Evolutionary conservation across 2,888 invertebrate species (phyloP), one percentile per base, ranked within the genome.

Genomic region (Andrena chrysosceles): DNA sequence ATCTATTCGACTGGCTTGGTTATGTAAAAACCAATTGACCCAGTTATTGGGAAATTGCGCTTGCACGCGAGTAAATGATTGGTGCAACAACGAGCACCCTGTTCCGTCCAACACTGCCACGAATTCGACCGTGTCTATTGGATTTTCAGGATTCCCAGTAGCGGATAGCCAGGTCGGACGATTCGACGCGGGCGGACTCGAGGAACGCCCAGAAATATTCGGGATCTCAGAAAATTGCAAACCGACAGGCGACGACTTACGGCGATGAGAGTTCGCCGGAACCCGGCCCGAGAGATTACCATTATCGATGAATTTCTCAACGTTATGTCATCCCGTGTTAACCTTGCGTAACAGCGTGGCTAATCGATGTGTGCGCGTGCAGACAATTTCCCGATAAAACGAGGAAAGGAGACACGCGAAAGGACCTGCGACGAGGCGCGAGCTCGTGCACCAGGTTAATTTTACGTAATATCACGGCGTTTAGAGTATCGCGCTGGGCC

Each of bases 281-380:
- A 33, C 52, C 49, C 59, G 74, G 33, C 35, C 52, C 13, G 31
- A 31, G 29, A 56, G 73, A 81, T 81, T 42, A 59, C 54, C 29
- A 73, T 72, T 81, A 73, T 81, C 81, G 81, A 81, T 73, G 63
- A 72, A 83, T 82, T 83, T 77, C 77, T 72, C 59, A 69, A 63
- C 76, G 62, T 83, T 82, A 83, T 82, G 69, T 83, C 83, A 83
- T 77, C 71, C 23, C 29, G 59, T 49, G 42, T 69, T 66, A 60
- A 52, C 33, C 42, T 83, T 82, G 70, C 83, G 71, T 63, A 82
- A 83, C 13, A 33, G 56, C 3, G 2, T 56, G 35, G 42, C 62
- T 70, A 68, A 83, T 76, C 62, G 63, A 33, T 13, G 42, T 1
- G 42, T 48, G 49, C 83, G 67, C 76, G 76, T 76, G 76, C 60